phyloP scores from a whole-genome alignment of 2,797 vertebrate species.

The Hylomyscus alleni region DNA sequence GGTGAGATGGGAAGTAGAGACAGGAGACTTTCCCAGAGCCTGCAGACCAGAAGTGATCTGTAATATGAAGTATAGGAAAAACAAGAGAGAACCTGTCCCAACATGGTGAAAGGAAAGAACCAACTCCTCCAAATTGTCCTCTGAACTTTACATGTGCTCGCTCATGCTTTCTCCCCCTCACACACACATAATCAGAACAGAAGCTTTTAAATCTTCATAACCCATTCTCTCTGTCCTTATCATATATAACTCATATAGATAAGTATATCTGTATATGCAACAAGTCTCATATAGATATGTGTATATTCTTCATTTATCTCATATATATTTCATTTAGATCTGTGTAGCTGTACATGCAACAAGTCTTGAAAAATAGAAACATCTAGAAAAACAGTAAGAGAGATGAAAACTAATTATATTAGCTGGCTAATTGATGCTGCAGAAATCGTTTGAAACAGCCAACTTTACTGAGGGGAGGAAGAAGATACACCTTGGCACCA shows the following conservation, averaged over 20 bases:
- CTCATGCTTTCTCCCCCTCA: neutral
- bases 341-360: neutral
- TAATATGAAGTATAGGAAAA: neutral
- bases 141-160: neutral
- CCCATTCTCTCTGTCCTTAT: neutral
- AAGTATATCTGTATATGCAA: neutral
- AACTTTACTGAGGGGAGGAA: neutral
- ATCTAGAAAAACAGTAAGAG: neutral
- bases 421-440: neutral
- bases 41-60: neutral
- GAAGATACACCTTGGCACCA: neutral
- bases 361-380: neutral
- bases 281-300: neutral
- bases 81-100: neutral
- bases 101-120: neutral
- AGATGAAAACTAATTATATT: slow-evolving; percentile 9
- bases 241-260: neutral
- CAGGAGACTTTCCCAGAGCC: neutral
- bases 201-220: slow-evolving; percentile 5
- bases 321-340: neutral
- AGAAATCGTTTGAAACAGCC: neutral
- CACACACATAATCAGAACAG: neutral
- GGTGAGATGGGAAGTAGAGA: too few species aligned
- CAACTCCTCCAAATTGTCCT: neutral
- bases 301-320: neutral